A percentile compares a stretch with the other conserved stretches of the same genome.
Evolutionary conservation across 2,797 vertebrate species (phyloP).

Genomic region (Ctenosaura bakeri): DNA sequence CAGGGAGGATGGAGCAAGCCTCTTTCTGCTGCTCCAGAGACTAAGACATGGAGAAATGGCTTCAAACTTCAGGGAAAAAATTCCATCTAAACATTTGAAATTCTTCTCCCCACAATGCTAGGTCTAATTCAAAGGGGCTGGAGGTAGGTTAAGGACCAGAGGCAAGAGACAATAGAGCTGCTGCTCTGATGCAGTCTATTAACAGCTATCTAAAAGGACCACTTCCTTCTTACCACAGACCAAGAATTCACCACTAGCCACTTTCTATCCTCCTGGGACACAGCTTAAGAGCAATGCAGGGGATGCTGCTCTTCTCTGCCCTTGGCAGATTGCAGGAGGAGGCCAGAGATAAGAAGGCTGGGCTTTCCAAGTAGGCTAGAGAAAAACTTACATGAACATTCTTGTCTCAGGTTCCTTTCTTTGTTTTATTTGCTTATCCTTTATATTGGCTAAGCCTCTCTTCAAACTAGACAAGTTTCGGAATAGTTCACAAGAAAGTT

Average conservation of each 20-base stretch:
- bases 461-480: neutral
- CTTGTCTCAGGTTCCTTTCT: neutral
- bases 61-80: no score
- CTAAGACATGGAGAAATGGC: no score
- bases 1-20: no score
- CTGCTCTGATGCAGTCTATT: neutral
- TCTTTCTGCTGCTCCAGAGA: no score
- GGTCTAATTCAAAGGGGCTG: neutral
- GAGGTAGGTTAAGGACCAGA: no score
- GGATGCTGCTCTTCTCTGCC: neutral
- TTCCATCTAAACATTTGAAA: neutral
- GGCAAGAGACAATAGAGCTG: neutral
- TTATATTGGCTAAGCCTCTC: neutral
- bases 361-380: neutral
- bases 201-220: slow-evolving; percentile 13
- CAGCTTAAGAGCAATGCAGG: neutral
- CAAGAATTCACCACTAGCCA: neutral
- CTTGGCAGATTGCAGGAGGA: neutral
- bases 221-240: slow-evolving; percentile 5
- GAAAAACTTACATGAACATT: neutral
- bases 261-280: slow-evolving; percentile 1
- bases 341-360: neutral
- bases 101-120: neutral
- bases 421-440: neutral
- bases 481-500: neutral